These are phyloP conservation scores for Nipponacmea schrenckii DNA, from an alignment of 2,888 invertebrate species.

Conservation along the genomic window DNA sequence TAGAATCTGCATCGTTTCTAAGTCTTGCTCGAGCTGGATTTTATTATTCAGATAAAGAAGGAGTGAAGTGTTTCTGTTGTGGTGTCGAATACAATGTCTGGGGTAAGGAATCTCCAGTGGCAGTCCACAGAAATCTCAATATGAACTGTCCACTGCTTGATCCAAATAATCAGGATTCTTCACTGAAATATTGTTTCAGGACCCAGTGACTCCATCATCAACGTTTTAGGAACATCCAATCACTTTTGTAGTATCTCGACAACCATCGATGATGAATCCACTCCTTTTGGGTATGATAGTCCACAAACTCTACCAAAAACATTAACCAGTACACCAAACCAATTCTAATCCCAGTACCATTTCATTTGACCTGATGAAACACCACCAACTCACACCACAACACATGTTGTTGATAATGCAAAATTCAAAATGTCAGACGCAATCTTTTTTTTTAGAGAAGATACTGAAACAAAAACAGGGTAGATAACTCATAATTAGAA, in stretches of 20 bases:
- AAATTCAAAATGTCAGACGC: not conserved
- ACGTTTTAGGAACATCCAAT: not conserved
- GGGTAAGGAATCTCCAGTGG: not conserved
- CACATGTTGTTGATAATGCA: no score
- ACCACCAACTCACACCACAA: not conserved
- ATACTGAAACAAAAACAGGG: no score
- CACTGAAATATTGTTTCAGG: not conserved
- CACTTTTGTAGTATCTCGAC: not conserved
- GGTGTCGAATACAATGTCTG: not conserved
- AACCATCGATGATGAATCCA: not conserved
- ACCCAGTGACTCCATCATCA: not conserved
- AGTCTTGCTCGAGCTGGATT: not conserved
- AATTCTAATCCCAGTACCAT: not conserved
- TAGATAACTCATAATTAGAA: no score
- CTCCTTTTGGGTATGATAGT: not conserved
- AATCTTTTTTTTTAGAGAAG: no score
- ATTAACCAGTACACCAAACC: not conserved
- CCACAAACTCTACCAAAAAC: not conserved
- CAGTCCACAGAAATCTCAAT: not conserved
- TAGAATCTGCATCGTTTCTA: not conserved
- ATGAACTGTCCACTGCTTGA: not conserved
- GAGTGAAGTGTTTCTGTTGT: not conserved
- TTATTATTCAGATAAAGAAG: not conserved
- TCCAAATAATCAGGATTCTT: not conserved
- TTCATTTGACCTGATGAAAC: not conserved